phyloP scores from a whole-genome alignment of 2,113 vertebrate species.

The Coracopsis vasa region DNA sequence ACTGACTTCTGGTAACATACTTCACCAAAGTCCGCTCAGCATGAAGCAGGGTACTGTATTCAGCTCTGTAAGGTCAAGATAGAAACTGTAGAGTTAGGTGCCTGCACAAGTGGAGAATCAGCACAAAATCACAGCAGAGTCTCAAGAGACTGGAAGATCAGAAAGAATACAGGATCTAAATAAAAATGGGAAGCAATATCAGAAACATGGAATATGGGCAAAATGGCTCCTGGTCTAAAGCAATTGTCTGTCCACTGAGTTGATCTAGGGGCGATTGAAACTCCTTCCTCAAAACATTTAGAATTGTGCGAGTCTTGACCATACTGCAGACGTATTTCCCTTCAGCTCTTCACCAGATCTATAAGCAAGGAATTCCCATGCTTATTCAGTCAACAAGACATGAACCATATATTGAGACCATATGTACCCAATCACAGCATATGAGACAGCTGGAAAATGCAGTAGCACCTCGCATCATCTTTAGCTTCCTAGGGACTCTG shows the following conservation, averaged over 20 bases:
- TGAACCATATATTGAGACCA: rapidly evolving
- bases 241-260: neutral
- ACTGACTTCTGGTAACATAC: neutral
- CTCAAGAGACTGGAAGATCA: neutral
- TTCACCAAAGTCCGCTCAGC: neutral
- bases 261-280: neutral
- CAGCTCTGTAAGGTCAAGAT: neutral
- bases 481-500: neutral
- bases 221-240: neutral
- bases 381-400: neutral
- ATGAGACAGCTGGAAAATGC: neutral
- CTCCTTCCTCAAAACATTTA: neutral
- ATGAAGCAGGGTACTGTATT: neutral
- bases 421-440: neutral
- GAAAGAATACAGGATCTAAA: neutral
- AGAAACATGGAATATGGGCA: neutral
- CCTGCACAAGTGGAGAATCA: neutral
- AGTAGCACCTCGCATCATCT: neutral
- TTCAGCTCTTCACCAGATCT: neutral
- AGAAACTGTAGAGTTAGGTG: neutral
- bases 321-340: neutral
- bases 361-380: neutral
- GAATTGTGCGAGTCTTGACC: neutral
- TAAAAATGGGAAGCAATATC: neutral
- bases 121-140: neutral